These are phyloP conservation scores for Porites australiensis DNA, from an alignment of 64 coral and sea anemone species.

Conservation along the genomic window DNA sequence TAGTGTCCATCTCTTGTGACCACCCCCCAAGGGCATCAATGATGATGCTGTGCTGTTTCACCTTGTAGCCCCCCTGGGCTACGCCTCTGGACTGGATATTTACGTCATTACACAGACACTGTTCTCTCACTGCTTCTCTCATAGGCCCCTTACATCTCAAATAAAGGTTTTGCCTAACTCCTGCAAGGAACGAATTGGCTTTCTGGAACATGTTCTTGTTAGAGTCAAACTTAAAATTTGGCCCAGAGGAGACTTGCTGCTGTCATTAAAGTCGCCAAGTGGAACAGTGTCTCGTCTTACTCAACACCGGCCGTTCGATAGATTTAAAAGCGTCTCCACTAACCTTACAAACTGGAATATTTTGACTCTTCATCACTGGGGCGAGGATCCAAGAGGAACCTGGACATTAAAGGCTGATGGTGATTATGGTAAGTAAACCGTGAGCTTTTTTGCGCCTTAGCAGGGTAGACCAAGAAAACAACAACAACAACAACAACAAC, in stretches of 20 bases:
- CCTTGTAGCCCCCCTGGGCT: too few species aligned
- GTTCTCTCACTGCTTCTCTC: too few species aligned
- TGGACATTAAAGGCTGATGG: background rate
- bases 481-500: too few species aligned
- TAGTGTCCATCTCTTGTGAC: too few species aligned
- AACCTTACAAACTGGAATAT: background rate
- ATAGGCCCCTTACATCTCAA: too few species aligned
- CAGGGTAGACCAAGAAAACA: too few species aligned
- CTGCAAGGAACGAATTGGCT: background rate
- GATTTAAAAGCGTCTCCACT: background rate
- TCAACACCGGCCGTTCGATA: background rate
- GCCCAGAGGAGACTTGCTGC: background rate
- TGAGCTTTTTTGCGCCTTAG: too few species aligned
- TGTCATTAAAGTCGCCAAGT: background rate
- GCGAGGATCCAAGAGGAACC: background rate
- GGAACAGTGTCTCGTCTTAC: background rate
- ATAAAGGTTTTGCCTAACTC: background rate
- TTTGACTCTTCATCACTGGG: background rate
- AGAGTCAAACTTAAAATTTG: background rate
- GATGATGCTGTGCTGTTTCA: too few species aligned
- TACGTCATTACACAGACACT: too few species aligned
- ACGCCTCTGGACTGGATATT: too few species aligned
- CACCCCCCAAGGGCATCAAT: too few species aligned
- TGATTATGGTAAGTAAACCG: too few species aligned
- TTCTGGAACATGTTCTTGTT: background rate